Conservation (phyloP, 2,797 vertebrate species). For the Tragopan temminckii region DNA sequence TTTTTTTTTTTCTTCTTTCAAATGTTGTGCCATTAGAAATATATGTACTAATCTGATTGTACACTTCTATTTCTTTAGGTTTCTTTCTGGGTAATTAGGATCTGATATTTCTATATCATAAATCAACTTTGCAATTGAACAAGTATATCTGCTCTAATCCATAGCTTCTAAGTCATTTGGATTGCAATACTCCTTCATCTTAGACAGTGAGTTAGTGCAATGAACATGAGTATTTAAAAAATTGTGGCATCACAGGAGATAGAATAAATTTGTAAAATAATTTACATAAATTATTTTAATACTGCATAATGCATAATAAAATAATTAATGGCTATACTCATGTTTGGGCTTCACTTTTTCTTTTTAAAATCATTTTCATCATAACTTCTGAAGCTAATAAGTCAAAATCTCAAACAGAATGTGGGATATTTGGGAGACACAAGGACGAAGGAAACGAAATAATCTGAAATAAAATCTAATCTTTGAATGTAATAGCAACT, state of each 20-base stretch:
- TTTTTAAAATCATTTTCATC: neutral
- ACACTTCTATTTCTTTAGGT: neutral
- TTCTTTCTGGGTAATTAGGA: neutral
- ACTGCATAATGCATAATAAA: neutral
- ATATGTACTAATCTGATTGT: neutral
- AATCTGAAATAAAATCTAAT: neutral
- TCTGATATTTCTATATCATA: neutral
- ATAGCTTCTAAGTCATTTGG: neutral
- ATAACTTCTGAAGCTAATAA: neutral
- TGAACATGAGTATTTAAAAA: neutral
- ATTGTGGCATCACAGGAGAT: neutral
- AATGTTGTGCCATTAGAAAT: neutral
- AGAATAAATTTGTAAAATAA: neutral
- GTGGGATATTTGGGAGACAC: neutral
- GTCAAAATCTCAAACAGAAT: neutral
- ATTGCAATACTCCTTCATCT: neutral
- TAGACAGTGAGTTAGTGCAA: neutral
- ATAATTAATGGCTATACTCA: neutral
- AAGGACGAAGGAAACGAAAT: neutral
- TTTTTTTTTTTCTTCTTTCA: too few relatives aligned
- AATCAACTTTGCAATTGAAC: conserved; percentile 1
- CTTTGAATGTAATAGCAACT: neutral
- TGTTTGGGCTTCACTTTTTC: neutral
- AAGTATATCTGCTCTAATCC: neutral
- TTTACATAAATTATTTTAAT: neutral